Evolutionary conservation across 2,888 invertebrate species (phyloP), one percentile per base, ranked within the genome.

Genomic region (Ypsolopha sequella): DNA sequence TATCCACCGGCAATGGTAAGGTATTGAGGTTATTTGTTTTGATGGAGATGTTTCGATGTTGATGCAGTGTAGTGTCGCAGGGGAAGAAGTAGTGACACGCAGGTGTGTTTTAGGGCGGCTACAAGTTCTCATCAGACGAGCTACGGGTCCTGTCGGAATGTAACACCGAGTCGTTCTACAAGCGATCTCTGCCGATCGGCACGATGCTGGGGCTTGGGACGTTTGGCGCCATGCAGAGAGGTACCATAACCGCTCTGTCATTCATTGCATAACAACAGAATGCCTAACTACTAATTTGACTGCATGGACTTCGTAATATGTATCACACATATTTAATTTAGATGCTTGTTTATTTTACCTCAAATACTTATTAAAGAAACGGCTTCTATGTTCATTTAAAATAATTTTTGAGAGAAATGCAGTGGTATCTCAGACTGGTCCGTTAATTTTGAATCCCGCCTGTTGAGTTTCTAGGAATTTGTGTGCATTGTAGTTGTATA

Each of bases 161-260:
- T 75, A 93, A 93, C 67, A 71, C 80, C 8, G 95, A 95, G 65
- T 93, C 93, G 60, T 95, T 95, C 75, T 91, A 89, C 64, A 90
- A 91, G 68, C 88, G 95, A 52, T 92, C 92, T 48, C 57, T 95
- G 49, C 95, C 95, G 0, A 53, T 92, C 6, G 89, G 91, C 49
- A 87, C 90, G 0, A 63, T 87, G 1, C 70, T 93, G 36, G 92
- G 93, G 0, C 65, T 91, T 6, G 86, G 88, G 33, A 86, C 92
- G 2, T 92, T 85, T 64, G 84, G 88, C 56, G 93, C 89, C n/a
- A 88, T 93, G 0, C 90, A 91, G 68, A 75, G 87, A 70, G 94
- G 93, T 87, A 49, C 33, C 14, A 3, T 14, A 24, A 24, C 24
- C 2, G 24, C 24, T 24, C 24, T 24, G 24, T 24, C 24, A 24